These are phyloP conservation scores for Grammomys dolichurus DNA, from an alignment of 2,113 vertebrate genomes.

Conservation along the genomic window DNA sequence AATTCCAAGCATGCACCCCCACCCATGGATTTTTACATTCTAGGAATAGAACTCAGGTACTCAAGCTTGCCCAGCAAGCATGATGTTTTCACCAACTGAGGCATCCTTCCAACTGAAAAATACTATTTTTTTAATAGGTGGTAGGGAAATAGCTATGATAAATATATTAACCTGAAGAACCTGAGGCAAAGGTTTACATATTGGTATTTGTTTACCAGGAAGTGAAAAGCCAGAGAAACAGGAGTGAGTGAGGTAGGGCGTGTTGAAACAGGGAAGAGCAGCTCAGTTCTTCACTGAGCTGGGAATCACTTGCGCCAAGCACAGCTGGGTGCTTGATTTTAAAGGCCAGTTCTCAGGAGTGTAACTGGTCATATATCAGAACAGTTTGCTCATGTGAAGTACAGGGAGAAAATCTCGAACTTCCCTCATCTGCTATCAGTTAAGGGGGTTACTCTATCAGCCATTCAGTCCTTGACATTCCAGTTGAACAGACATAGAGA, in stretches of 20 bases:
- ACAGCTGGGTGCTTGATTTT: background rate
- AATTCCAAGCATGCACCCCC: background rate
- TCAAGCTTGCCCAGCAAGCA: background rate
- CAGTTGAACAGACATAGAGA: too few species aligned
- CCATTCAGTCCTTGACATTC: background rate
- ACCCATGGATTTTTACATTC: background rate
- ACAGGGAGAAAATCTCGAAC: background rate
- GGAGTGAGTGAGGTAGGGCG: background rate
- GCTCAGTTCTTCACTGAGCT: background rate
- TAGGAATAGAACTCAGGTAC: background rate
- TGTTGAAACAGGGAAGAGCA: background rate
- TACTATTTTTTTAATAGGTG: background rate
- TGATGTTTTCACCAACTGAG: background rate
- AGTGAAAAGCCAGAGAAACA: background rate
- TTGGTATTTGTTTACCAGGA: background rate
- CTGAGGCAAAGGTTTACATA: background rate
- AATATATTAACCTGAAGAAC: background rate
- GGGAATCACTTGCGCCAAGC: background rate
- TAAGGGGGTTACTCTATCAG: background rate
- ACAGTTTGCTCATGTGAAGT: background rate
- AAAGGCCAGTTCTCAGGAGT: background rate
- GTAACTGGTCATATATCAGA: background rate
- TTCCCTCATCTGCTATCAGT: background rate
- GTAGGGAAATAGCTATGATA: background rate
- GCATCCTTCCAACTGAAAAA: background rate